These are phyloP conservation scores for Centroberyx gerrardi DNA, from an alignment of 2,797 vertebrate species.

Conservation along the genomic window DNA sequence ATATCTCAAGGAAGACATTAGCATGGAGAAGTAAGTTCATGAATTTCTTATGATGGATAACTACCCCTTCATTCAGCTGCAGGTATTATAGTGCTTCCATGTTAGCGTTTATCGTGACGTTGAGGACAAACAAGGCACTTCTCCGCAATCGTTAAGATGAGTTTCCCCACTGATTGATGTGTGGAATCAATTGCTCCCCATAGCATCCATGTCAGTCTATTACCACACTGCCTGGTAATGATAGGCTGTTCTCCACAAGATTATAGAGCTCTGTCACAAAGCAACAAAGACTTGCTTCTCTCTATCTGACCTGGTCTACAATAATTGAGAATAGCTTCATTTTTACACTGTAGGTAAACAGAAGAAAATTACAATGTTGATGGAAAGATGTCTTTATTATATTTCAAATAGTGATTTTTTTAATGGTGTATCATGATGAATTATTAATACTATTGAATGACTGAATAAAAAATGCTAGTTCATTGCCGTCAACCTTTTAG, in stretches of 20 bases:
- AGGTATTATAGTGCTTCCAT: constrained; percentile 63
- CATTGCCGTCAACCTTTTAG: neutral
- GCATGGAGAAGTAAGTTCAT: constrained; percentile 54
- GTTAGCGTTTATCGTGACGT: constrained; percentile 78
- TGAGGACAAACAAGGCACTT: constrained; percentile 84
- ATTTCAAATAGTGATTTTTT: constrained; percentile 64
- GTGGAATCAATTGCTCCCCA: constrained; percentile 88
- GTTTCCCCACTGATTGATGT: constrained; percentile 87
- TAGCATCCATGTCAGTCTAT: constrained; percentile 89
- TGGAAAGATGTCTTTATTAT: constrained; percentile 68
- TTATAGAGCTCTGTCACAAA: constrained; percentile 85
- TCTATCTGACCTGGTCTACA: constrained; percentile 76
- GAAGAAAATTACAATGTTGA: constrained; percentile 72
- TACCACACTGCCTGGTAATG: constrained; percentile 86
- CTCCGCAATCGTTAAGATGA: constrained; percentile 82
- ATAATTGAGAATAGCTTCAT: constrained; percentile 82
- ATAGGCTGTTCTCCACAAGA: constrained; percentile 86
- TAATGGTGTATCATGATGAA: constrained; percentile 62
- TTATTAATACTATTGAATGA: constrained; percentile 66
- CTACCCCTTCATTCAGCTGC: constrained; percentile 66
- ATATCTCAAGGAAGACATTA: constrained; percentile 34
- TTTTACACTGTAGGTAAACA: constrained; percentile 80
- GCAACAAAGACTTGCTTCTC: constrained; percentile 83
- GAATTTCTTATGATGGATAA: constrained; percentile 67
- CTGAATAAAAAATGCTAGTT: constrained; percentile 47